Percentiles rank a stretch among this genome's conserved stretches.
phyloP scores from a whole-genome alignment of 2,888 invertebrate genomes.

The Synanthedon tipuliformis region DNA sequence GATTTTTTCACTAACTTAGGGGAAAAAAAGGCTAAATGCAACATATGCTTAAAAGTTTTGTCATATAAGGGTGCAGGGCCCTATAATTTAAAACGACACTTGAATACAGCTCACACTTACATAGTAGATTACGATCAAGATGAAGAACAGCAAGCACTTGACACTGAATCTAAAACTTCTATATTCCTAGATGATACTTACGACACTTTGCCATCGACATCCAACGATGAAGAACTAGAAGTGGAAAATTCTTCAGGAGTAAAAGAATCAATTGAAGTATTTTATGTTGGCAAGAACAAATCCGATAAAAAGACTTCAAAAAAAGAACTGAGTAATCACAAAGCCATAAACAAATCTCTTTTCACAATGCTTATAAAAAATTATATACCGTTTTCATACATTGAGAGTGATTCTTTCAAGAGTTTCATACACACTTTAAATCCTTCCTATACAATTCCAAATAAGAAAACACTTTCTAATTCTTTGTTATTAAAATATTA shows the following conservation, averaged over 20 bases:
- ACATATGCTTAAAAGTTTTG: not conserved
- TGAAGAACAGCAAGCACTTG: not conserved
- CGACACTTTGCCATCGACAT: not conserved
- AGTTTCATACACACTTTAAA: not conserved
- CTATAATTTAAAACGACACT: constrained; percentile 1
- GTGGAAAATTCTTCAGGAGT: not conserved
- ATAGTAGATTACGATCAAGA: not conserved
- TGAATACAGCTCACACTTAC: not conserved
- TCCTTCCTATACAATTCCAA: constrained; percentile 1
- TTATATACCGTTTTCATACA: constrained; percentile 1
- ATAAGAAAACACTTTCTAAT: not conserved
- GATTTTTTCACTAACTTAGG: not conserved
- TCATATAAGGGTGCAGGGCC: constrained; percentile 1
- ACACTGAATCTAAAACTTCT: not conserved
- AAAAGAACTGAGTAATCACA: not conserved
- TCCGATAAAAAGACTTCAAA: not conserved
- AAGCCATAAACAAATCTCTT: not conserved
- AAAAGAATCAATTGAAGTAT: constrained; percentile 1
- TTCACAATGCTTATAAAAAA: not conserved
- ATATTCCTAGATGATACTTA: not conserved
- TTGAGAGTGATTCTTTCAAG: not conserved
- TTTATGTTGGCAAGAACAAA: not conserved
- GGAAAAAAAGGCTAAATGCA: constrained; percentile 1
- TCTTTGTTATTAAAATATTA: not conserved
- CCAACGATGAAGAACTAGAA: not conserved